Percentiles rank a stretch among this genome's conserved stretches.
These are phyloP conservation scores for Acronicta aceris DNA, from an alignment of 2,888 invertebrate genomes.

Conservation along the genomic window DNA sequence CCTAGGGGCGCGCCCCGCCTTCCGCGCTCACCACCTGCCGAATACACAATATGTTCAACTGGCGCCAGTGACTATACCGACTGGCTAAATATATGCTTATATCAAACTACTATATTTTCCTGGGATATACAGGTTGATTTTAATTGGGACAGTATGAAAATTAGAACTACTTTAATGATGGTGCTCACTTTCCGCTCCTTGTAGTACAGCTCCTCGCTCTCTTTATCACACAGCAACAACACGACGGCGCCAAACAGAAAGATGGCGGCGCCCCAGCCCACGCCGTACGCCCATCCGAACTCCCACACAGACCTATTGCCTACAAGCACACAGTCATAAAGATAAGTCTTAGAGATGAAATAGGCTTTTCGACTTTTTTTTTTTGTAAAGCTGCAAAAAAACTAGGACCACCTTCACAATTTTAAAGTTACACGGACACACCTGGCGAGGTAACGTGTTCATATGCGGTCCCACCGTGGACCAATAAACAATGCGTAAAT, in stretches of 20 bases:
- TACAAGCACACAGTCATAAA: constrained; percentile 64
- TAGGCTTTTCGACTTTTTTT: too few relatives aligned
- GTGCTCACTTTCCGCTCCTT: constrained; percentile 97
- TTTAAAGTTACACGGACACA: too few relatives aligned
- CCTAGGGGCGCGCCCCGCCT: constrained; percentile 86
- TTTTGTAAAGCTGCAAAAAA: too few relatives aligned
- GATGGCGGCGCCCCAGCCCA: constrained; percentile 99
- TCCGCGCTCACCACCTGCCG: constrained; percentile 81
- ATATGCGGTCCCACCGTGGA: too few relatives aligned
- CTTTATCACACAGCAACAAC: constrained; percentile 98
- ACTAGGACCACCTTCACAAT: too few relatives aligned
- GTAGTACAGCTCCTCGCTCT: constrained; percentile 99
- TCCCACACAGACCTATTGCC: constrained; percentile 98
- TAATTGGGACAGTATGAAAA: too few relatives aligned
- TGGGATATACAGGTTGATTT: too few relatives aligned
- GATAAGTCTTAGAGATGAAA: neutral
- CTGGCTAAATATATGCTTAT: too few relatives aligned
- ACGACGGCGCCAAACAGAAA: constrained; percentile 98
- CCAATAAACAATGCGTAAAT: too few relatives aligned
- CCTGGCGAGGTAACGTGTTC: too few relatives aligned
- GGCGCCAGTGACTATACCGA: too few relatives aligned
- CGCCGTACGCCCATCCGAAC: constrained; percentile 99
- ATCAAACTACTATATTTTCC: too few relatives aligned
- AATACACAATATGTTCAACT: neutral
- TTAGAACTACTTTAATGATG: neutral